Evolutionary conservation across 1,140 invertebrate genomes (phyloP).

Genomic region (Venustaconcha ellipsiformis): DNA sequence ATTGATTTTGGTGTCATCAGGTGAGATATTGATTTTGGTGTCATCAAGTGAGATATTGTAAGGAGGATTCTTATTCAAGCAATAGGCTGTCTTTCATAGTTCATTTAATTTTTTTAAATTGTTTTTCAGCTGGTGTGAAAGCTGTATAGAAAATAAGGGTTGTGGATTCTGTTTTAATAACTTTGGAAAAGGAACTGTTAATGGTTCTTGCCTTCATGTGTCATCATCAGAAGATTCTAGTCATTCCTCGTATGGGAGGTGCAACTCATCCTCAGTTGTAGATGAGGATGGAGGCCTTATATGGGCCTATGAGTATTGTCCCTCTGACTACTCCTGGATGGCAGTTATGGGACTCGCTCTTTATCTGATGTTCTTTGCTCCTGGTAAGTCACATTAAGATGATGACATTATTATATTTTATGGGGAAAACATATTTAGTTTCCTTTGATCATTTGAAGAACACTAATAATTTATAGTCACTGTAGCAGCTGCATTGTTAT

Average conservation of each 20-base stretch:
- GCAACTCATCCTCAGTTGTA: background rate
- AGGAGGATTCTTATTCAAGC: no score
- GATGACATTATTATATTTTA: no score
- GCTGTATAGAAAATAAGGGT: slow-evolving; percentile 46
- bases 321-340: slow-evolving; percentile 71
- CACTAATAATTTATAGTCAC: no score
- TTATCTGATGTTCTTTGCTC: slow-evolving; percentile 73
- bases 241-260: slow-evolving; percentile 2
- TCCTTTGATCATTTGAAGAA: no score
- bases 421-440: no score
- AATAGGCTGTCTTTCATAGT: no score
- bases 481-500: no score
- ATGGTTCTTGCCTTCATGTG: slow-evolving; percentile 57
- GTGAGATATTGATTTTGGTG: no score
- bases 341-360: slow-evolving; percentile 70
- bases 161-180: slow-evolving; percentile 61
- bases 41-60: no score
- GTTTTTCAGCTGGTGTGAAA: slow-evolving; percentile 50
- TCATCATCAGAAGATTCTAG: slow-evolving; percentile 23
- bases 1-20: no score
- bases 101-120: background rate
- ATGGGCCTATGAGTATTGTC: slow-evolving; percentile 71
- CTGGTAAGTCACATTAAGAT: slow-evolving; percentile 60
- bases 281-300: slow-evolving; percentile 21
- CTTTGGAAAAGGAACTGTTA: slow-evolving; percentile 34